A percentile compares a stretch with the other conserved stretches of the same genome.
Conservation (phyloP, 2,888 invertebrate species). For the Linnaemya vulpina region DNA sequence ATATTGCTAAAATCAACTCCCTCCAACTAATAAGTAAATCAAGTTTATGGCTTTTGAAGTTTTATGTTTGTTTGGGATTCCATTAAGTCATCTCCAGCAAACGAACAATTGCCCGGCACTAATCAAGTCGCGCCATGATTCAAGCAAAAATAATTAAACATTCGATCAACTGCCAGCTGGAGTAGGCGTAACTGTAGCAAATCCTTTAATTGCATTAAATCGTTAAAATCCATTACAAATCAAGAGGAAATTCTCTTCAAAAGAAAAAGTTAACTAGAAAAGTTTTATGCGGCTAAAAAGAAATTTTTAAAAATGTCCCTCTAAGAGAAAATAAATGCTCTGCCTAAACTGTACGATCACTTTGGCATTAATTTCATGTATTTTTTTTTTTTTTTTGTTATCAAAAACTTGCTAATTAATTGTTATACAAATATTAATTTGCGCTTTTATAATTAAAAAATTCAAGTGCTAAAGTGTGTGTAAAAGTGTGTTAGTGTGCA, state of each 20-base stretch:
- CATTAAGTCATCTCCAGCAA: conserved; percentile 6
- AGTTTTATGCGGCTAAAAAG: background rate
- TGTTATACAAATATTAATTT: conserved; percentile 25
- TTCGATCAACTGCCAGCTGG: background rate
- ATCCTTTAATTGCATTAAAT: conserved; percentile 56
- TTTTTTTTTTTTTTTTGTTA: background rate
- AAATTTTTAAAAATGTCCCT: background rate
- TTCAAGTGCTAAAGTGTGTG: conserved; percentile 20
- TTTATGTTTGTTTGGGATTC: conserved; percentile 41
- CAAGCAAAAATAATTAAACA: conserved; percentile 35
- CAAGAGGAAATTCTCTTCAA: background rate
- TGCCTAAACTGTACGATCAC: background rate
- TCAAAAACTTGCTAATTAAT: conserved; percentile 42
- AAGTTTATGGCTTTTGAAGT: conserved; percentile 50
- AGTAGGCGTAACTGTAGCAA: conserved; percentile 43
- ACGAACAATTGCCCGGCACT: conserved; percentile 21
- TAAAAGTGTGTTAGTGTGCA: conserved; percentile 9
- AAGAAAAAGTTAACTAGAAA: conserved; percentile 18
- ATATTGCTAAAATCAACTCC: conserved; percentile 21
- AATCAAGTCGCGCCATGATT: conserved; percentile 72
- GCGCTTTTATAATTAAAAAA: background rate
- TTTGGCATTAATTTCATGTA: background rate
- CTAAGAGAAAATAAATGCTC: background rate
- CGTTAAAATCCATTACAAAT: conserved; percentile 41
- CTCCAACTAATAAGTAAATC: conserved; percentile 16